Conservation (phyloP, 2,797 vertebrate species). For the Ispidina lecontei region DNA sequence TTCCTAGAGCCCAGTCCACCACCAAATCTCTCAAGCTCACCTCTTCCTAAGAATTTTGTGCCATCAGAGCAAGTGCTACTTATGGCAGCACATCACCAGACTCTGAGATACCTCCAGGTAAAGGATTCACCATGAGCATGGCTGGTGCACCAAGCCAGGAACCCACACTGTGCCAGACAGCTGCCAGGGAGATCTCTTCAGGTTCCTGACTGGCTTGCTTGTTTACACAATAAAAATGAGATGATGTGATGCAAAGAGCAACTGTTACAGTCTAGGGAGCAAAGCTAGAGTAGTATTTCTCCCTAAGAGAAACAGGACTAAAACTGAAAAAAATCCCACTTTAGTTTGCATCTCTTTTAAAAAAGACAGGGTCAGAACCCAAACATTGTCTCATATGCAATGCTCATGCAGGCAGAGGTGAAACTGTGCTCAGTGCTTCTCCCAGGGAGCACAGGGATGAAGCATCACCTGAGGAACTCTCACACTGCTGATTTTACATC, state of each 20-base stretch:
- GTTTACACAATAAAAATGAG: neutral
- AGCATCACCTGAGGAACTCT: neutral
- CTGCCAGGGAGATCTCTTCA: neutral
- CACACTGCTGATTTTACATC: neutral
- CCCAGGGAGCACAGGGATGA: neutral
- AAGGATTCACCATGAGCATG: rapidly evolving
- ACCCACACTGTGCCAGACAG: neutral
- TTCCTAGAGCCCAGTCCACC: neutral
- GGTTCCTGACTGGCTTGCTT: neutral
- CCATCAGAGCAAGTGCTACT: neutral
- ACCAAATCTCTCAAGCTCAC: neutral
- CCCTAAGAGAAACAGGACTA: neutral
- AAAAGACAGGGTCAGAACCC: neutral
- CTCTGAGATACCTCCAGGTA: neutral
- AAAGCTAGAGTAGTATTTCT: neutral
- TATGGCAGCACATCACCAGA: neutral
- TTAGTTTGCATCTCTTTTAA: neutral
- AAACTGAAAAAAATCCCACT: neutral
- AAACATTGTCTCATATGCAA: neutral
- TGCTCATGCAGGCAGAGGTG: neutral
- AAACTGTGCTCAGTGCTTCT: neutral
- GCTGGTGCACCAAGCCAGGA: neutral
- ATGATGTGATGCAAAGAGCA: neutral
- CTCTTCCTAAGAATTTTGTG: neutral
- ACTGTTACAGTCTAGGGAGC: neutral